A percentile compares a stretch with the other conserved stretches of the same genome.
These are phyloP conservation scores for Chloroceryle aenea DNA, from an alignment of 2,113 vertebrate species.

Conservation along the genomic window DNA sequence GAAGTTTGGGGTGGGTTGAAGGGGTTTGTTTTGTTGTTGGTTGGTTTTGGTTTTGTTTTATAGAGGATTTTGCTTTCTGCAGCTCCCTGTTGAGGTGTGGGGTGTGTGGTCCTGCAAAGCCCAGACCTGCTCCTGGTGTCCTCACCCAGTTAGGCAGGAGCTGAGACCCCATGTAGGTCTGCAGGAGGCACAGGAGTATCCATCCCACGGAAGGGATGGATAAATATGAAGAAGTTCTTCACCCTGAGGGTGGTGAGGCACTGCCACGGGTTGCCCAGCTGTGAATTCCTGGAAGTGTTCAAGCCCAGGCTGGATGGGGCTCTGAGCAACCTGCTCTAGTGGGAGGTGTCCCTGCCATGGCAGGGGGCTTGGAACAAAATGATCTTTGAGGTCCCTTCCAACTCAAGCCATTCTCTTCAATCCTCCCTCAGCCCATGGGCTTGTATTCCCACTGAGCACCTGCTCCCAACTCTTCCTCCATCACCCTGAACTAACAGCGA, in stretches of 20 bases:
- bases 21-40: not conserved
- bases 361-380: too few species aligned
- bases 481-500: not conserved
- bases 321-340: too few species aligned
- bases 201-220: too few species aligned
- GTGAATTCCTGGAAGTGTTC: too few species aligned
- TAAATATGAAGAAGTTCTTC: too few species aligned
- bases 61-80: not conserved
- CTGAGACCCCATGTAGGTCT: not conserved
- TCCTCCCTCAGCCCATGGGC: not conserved
- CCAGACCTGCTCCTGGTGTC: not conserved
- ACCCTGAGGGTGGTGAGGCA: too few species aligned
- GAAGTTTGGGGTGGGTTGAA: not conserved
- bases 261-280: too few species aligned
- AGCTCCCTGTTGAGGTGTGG: accelerated
- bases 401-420: too few species aligned
- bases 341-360: too few species aligned
- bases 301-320: too few species aligned
- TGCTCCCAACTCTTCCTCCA: not conserved
- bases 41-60: not conserved
- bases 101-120: not conserved
- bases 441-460: not conserved
- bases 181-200: not conserved
- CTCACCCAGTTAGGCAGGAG: not conserved
- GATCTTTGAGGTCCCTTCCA: too few species aligned